Conservation (phyloP, 2,113 vertebrate species). For the Pygoscelis adeliae region DNA sequence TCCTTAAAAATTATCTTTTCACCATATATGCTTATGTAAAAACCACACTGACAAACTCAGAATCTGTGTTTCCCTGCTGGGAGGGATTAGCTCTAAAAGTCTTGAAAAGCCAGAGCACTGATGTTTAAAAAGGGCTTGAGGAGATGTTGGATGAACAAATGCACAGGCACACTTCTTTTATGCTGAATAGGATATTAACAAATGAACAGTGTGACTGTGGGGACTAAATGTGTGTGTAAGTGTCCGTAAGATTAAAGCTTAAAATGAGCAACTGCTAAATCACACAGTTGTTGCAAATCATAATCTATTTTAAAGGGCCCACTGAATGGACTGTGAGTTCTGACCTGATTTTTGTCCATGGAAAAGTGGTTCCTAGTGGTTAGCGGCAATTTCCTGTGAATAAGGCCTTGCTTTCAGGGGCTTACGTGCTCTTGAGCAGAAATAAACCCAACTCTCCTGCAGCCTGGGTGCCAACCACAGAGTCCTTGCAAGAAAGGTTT, state of each 20-base stretch:
- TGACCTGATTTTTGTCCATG: neutral
- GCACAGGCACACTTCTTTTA: neutral
- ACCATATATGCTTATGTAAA: neutral
- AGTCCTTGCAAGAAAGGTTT: neutral
- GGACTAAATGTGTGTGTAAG: neutral
- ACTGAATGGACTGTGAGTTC: neutral
- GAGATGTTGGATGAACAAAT: neutral
- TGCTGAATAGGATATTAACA: neutral
- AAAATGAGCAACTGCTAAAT: neutral
- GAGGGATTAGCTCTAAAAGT: neutral
- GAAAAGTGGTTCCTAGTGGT: neutral
- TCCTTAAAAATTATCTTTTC: neutral
- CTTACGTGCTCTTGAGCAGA: neutral
- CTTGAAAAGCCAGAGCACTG: neutral
- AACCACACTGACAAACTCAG: neutral
- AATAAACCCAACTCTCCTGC: neutral
- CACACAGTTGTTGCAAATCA: neutral
- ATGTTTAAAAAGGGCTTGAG: neutral
- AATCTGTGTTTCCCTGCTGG: neutral
- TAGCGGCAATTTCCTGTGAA: neutral
- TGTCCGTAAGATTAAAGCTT: neutral
- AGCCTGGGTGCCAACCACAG: neutral
- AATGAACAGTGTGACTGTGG: accelerated
- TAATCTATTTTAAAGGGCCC: neutral
- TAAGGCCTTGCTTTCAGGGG: neutral